A percentile compares a stretch with the other conserved stretches of the same genome.
These are phyloP conservation scores for Drosophila bocki DNA, from an alignment of 1,140 invertebrate genomes.

Conservation along the genomic window DNA sequence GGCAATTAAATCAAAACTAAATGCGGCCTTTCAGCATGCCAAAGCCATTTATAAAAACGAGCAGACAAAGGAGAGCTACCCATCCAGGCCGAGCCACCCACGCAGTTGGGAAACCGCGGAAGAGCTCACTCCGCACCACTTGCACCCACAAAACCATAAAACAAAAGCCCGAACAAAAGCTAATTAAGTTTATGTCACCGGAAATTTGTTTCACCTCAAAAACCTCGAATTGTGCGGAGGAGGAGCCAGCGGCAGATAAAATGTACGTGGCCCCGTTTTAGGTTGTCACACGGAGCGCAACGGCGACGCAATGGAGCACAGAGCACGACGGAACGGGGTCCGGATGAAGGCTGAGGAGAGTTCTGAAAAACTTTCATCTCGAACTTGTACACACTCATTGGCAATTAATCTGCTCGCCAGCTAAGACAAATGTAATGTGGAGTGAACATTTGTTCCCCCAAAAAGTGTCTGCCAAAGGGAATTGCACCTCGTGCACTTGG, in stretches of 20 bases:
- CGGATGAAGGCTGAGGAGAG: slow-evolving; percentile 20
- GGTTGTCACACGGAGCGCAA: slow-evolving; percentile 63
- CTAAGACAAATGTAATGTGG: slow-evolving; percentile 77
- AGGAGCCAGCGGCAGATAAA: slow-evolving; percentile 63
- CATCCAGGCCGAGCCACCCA: background rate
- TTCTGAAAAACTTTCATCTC: slow-evolving; percentile 77
- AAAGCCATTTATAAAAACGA: slow-evolving; percentile 66
- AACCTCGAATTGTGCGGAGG: slow-evolving; percentile 81
- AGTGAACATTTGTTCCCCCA: slow-evolving; percentile 58
- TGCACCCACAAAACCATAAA: slow-evolving; percentile 81
- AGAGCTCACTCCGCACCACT: slow-evolving; percentile 38
- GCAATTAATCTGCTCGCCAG: slow-evolving; percentile 75
- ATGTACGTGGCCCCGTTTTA: slow-evolving; percentile 69
- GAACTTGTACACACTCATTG: slow-evolving; percentile 80
- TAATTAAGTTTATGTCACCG: slow-evolving; percentile 84
- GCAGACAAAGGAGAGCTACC: slow-evolving; percentile 29
- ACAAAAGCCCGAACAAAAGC: slow-evolving; percentile 83
- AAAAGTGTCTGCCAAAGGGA: slow-evolving; percentile 55
- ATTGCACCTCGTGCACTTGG: slow-evolving; percentile 63
- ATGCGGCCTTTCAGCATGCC: slow-evolving; percentile 66
- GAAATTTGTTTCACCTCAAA: slow-evolving; percentile 84
- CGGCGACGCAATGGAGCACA: slow-evolving; percentile 37
- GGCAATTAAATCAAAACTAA: slow-evolving; percentile 81
- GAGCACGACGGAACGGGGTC: slow-evolving; percentile 12
- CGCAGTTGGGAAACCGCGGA: slow-evolving; percentile 13